Percentiles rank a stretch among this genome's conserved stretches.
Evolutionary conservation across 2,113 vertebrate genomes (phyloP).

Genomic region (Grus americana): DNA sequence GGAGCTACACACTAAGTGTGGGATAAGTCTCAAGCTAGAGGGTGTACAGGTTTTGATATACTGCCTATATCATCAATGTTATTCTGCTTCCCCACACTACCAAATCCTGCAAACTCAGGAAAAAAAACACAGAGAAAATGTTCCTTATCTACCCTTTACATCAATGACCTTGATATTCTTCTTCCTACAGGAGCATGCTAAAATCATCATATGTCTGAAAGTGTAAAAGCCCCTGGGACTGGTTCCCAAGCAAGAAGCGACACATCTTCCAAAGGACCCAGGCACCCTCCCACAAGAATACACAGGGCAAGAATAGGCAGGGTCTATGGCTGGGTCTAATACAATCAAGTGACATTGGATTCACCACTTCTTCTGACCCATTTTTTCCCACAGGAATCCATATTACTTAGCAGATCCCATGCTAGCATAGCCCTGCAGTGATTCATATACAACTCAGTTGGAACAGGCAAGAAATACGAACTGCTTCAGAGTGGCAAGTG

Average conservation of each 20-base stretch:
- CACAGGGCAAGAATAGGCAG: neutral
- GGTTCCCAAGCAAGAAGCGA: neutral
- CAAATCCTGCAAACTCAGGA: neutral
- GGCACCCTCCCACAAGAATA: neutral
- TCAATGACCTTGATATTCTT: neutral
- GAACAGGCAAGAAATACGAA: neutral
- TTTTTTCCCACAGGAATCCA: neutral
- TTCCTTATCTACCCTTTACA: neutral
- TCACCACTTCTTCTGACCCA: neutral
- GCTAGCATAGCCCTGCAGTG: neutral
- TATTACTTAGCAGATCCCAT: neutral
- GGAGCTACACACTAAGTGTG: neutral
- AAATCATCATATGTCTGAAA: neutral
- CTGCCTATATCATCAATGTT: neutral
- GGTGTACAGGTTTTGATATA: neutral
- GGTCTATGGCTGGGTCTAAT: neutral
- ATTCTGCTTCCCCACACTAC: neutral
- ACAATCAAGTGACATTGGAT: neutral
- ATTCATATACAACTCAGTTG: neutral
- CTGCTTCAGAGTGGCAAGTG: neutral
- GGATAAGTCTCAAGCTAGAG: neutral
- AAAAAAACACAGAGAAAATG: neutral
- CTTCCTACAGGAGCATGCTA: neutral
- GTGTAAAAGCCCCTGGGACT: neutral
- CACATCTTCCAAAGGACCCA: neutral